These are phyloP conservation scores for Merluccius polli DNA, from an alignment of 2,797 vertebrate species.

Conservation along the genomic window DNA sequence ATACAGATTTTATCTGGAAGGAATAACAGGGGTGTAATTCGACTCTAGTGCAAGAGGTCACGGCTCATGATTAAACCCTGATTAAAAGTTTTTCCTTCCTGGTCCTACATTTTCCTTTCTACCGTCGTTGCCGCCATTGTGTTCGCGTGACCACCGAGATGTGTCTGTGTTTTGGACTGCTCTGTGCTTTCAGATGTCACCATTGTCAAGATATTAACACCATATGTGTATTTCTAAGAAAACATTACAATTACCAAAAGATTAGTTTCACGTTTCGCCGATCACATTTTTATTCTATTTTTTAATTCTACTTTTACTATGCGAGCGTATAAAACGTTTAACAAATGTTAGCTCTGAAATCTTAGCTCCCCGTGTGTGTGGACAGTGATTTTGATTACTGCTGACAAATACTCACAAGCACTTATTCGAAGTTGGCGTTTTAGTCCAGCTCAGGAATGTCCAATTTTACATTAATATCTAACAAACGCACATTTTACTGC, in stretches of 20 bases:
- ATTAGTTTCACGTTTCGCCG: neutral
- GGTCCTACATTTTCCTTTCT: neutral
- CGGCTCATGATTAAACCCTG: neutral
- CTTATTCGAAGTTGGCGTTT: neutral
- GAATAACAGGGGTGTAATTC: neutral
- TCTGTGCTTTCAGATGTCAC: neutral
- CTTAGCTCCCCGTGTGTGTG: no score
- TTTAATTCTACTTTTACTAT: no score
- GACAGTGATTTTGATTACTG: neutral
- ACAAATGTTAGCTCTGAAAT: neutral
- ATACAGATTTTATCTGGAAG: neutral
- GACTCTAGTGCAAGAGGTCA: neutral
- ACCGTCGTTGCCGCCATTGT: constrained; percentile 1
- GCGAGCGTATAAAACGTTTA: neutral
- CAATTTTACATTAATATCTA: neutral
- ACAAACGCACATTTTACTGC: neutral
- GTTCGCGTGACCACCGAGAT: neutral
- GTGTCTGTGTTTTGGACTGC: neutral
- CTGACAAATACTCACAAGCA: neutral
- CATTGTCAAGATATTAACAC: neutral
- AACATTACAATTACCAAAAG: neutral
- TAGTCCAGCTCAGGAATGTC: neutral
- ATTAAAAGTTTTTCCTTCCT: constrained; percentile 8
- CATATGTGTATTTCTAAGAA: neutral
- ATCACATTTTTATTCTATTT: neutral